Base-by-base conservation (phyloP, 37 sponge, comb jelly and placozoan genomes). In the Hormiphora californensis region DNA sequence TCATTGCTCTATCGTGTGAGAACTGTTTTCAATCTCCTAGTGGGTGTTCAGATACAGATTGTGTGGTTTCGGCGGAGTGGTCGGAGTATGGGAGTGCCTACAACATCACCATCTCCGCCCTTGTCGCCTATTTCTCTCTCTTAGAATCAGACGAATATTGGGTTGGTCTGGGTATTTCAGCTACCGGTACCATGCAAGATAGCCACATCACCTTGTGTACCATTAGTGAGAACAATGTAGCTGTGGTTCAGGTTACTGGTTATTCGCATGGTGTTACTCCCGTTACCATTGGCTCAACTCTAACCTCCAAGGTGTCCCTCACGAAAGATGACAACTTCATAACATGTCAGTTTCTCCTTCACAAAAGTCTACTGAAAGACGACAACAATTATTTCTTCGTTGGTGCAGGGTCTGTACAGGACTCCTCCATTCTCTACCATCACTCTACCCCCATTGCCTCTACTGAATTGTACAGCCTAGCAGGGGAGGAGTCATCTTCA, bases 51-150 rank as follows among this genome's bases (percentile, higher is more conserved):
- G 81, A 28, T 40, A 43, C 81, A 43, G 40, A 43, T 43, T 73
- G 81, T 40, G 43, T 73, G 4, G 35, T 33, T 9, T 46, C 40
- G 43, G n/a, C 43, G 25, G 17, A 40, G 4, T 36, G 38, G 35
- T 73, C 81, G 23, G 81, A 73, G n/a, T 73, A 73, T 73, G 81
- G 81, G 0, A 73, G 46, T 73, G 81, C 46, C 8, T 73, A 43
- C n/a, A 73, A 73, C 43, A 11, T 73, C 21, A 40, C 81, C 40
- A 73, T 73, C 44, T 43, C 0, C 17, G 81, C 35, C 5, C 81
- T 36, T 33, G 41, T 33, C 23, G 40, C 81, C 43, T 73, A 73
- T 40, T 73, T 41, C 43, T 73, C 81, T 3, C 43, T 73, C 17
- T 25, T n/a, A 3, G 38, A 36, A n/a, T 37, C 46, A 41, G 81